Evolutionary conservation across 2,888 invertebrate genomes (phyloP).

Genomic region (Stenodema calcarata): DNA sequence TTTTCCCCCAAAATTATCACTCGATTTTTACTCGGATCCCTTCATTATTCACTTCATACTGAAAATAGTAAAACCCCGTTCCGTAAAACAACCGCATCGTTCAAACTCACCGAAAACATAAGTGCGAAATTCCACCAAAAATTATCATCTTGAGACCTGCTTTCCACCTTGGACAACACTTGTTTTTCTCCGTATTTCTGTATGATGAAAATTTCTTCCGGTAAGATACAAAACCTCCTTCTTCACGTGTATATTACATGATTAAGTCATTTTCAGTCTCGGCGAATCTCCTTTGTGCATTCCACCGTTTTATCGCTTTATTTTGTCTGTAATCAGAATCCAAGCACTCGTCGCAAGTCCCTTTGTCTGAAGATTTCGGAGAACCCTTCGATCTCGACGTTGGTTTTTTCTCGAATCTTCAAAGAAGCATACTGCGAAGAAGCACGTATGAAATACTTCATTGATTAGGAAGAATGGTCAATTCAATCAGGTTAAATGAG

Average conservation of each 20-base stretch:
- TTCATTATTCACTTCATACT: neutral
- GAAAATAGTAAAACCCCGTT: neutral
- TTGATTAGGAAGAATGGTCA: too few species aligned
- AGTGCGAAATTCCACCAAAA: neutral
- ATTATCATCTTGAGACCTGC: neutral
- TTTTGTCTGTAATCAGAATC: neutral
- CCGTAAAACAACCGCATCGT: neutral
- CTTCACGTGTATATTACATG: neutral
- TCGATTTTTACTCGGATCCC: neutral
- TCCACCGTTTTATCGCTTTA: neutral
- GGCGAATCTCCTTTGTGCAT: neutral
- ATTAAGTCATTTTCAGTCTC: too few species aligned
- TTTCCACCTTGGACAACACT: neutral
- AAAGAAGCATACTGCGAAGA: too few species aligned
- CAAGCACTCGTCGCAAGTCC: neutral
- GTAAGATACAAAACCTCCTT: neutral
- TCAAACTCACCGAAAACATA: neutral
- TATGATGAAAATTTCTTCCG: neutral
- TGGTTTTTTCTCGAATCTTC: too few species aligned
- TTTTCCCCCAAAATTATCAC: neutral
- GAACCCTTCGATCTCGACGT: too few species aligned
- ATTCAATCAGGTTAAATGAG: too few species aligned
- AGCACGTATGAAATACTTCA: too few species aligned
- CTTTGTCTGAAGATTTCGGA: neutral
- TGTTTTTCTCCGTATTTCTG: neutral